phyloP scores from a whole-genome alignment of 2,797 vertebrate genomes.

The Odontamblyopus lacepedii region DNA sequence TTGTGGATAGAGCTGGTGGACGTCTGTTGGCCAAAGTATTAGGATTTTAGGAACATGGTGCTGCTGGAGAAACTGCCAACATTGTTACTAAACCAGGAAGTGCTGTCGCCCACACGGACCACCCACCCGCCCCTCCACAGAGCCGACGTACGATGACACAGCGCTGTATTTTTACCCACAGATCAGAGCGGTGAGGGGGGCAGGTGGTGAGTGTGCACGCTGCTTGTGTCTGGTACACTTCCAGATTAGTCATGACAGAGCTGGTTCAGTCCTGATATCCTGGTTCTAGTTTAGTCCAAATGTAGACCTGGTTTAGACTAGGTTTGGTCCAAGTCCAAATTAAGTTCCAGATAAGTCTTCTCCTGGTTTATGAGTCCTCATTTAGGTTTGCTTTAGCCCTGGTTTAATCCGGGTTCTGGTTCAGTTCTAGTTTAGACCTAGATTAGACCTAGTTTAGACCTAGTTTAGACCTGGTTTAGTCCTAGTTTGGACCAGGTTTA shows the following conservation, averaged over 20 bases:
- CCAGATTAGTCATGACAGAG: neutral
- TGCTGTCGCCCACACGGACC: neutral
- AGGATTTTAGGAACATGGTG: neutral
- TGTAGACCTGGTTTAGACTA: neutral
- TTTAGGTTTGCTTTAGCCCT: neutral
- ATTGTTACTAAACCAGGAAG: conserved; percentile 7
- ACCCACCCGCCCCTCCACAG: conserved; percentile 2
- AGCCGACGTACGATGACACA: neutral
- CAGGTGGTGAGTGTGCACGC: neutral
- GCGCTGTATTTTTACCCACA: neutral
- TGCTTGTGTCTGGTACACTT: neutral
- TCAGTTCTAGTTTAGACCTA: neutral
- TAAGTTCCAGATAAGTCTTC: too few relatives aligned
- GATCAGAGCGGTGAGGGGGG: neutral
- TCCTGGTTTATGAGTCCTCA: neutral
- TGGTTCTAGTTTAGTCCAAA: neutral
- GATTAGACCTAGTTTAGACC: too few relatives aligned
- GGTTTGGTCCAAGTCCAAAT: too few relatives aligned
- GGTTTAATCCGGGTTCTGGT: too few relatives aligned
- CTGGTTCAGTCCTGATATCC: neutral
- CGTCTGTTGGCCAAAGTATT: neutral
- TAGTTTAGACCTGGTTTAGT: too few relatives aligned
- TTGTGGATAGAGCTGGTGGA: neutral
- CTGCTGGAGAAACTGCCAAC: neutral
- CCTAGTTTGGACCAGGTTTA: too few relatives aligned